A percentile compares a stretch with the other conserved stretches of the same genome.
Conservation (phyloP, 35 echinoderm and acorn worm genomes). For the Stichopus chloronotus region DNA sequence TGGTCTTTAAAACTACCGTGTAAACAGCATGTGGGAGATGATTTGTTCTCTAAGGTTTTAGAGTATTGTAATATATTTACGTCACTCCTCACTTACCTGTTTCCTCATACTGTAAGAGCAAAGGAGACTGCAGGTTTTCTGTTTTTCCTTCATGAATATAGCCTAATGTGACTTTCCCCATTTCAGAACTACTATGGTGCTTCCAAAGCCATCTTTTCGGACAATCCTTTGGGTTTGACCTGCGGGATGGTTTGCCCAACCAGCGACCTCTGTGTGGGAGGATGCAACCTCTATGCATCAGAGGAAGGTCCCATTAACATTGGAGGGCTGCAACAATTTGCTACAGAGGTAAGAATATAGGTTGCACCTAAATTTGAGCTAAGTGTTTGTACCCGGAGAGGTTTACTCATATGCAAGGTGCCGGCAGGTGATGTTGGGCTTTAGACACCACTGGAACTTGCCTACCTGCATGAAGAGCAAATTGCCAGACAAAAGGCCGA, state of each 20-base stretch:
- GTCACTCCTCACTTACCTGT: too few relatives aligned
- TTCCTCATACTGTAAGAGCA: too few relatives aligned
- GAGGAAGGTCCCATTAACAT: slow-evolving; percentile 99
- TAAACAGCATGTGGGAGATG: too few relatives aligned
- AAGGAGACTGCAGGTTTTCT: too few relatives aligned
- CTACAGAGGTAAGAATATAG: slow-evolving; percentile 78
- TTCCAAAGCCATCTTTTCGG: slow-evolving; percentile 94
- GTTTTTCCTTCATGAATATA: too few relatives aligned
- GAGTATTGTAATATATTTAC: too few relatives aligned
- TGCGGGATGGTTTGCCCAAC: slow-evolving; percentile 99
- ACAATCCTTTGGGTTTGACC: slow-evolving; percentile 93
- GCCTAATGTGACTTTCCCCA: neutral
- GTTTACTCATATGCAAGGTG: neutral
- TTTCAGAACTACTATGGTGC: slow-evolving; percentile 96
- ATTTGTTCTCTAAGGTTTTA: too few relatives aligned
- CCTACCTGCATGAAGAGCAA: too few relatives aligned
- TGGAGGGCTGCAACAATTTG: slow-evolving; percentile 98
- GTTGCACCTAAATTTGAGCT: neutral
- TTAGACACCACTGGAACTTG: too few relatives aligned
- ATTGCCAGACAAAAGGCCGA: too few relatives aligned
- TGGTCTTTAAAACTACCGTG: too few relatives aligned
- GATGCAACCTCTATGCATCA: slow-evolving; percentile 93
- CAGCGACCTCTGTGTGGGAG: slow-evolving; percentile 96
- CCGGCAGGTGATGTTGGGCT: too few relatives aligned
- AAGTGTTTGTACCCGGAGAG: neutral